A percentile compares a stretch with the other conserved stretches of the same genome.
These are phyloP conservation scores for Aphyosemion australe DNA, from an alignment of 2,113 vertebrate genomes.

Conservation along the genomic window DNA sequence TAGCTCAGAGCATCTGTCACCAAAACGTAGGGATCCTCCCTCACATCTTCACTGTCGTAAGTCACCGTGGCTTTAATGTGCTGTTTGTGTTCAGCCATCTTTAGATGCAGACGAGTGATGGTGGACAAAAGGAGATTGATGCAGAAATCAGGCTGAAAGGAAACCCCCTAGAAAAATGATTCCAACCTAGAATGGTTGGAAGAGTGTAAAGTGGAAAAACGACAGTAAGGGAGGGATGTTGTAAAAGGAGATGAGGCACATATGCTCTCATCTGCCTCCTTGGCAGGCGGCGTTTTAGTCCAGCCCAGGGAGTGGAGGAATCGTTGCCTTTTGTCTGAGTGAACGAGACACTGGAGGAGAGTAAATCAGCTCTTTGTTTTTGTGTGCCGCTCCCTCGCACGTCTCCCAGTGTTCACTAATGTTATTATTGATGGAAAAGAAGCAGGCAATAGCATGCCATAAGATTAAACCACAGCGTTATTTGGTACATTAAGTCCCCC, in stretches of 20 bases:
- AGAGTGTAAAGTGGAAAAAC: conserved; percentile 13
- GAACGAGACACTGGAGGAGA: conserved; percentile 46
- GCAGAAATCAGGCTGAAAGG: conserved; percentile 16
- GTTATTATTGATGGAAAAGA: conserved; percentile 63
- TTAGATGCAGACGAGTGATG: conserved; percentile 11
- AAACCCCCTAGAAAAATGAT: background rate
- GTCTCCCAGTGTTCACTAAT: conserved; percentile 66
- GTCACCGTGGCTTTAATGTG: conserved; percentile 51
- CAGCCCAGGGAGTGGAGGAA: conserved; percentile 61
- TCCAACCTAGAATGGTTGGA: background rate
- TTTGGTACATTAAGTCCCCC: conserved; percentile 11
- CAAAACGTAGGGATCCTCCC: conserved; percentile 58
- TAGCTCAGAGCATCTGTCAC: conserved; percentile 66
- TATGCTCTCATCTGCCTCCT: conserved; percentile 36
- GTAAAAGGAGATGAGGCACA: conserved; percentile 42
- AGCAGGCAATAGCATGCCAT: conserved; percentile 44
- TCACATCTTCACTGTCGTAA: conserved; percentile 60
- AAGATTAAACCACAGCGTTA: conserved; percentile 41
- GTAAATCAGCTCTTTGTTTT: conserved; percentile 67
- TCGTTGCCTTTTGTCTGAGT: conserved; percentile 62
- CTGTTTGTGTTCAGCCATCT: conserved; percentile 34
- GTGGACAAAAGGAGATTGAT: conserved; percentile 1
- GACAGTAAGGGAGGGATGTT: conserved; percentile 26
- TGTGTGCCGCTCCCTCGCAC: conserved; percentile 53
- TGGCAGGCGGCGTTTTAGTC: conserved; percentile 50